Evolutionary conservation across 2,113 vertebrate genomes (phyloP), one percentile per base, ranked within the genome.

Genomic region (Caranx melampygus): DNA sequence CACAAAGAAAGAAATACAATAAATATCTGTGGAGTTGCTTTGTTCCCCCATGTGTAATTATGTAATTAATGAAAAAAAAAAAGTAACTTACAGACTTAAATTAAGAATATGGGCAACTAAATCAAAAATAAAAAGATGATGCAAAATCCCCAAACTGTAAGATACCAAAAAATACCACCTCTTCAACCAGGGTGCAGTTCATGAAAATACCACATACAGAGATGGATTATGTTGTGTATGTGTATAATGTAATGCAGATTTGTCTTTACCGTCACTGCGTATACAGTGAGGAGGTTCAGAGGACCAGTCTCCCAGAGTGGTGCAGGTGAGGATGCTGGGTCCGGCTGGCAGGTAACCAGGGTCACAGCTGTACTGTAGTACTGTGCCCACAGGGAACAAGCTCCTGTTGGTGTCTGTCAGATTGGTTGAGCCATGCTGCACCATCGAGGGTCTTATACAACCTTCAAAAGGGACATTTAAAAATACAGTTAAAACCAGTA

Each of bases 351-450:
- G 13, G 87, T 92, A 95, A 79, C 94, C 92, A 0, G 87, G 77
- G 58, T 95, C 92, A 77, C 95, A 95, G 84, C 75, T 77, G 74
- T 94, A 95, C 88, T 94, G 87, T 20, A 95, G 90, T n/a, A 92
- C 89, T 1, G 93, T 93, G 83, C 94, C 93, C 15, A 91, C 81
- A 3, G 93, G 86, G 74, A 94, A 93, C 7, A 86, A 91, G 88
- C 88, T 92, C 49, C 82, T 90, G 85, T 92, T 94, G 35, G 88
- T 93, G 68, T 95, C 94, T 3, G 94, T 94, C 83, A 92, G 81
- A 67, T 95, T 94, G 21, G 85, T 88, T 31, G 84, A 89, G 68
- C 91, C 86, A 34, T 94, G 88, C 72, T 84, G 91, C 72, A 94
- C 86, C 31, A 86, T 87, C 4, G 89, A 91, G 10, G 93, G 94